phyloP scores from a whole-genome alignment of 2,113 vertebrate species.

The Salvelinus alpinus region DNA sequence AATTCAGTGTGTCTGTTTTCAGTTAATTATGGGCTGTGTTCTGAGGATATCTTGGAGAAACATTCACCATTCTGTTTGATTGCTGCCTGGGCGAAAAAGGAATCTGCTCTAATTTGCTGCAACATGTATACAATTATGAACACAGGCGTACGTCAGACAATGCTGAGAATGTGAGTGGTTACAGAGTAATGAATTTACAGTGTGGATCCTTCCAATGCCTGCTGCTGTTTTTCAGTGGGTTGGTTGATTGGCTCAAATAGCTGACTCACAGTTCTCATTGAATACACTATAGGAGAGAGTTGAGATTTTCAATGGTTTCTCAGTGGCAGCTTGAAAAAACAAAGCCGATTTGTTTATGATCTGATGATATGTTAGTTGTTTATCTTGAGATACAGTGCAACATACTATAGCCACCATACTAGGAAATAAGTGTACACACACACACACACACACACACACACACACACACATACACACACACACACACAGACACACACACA shows the following conservation, averaged over 20 bases:
- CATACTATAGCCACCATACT: neutral
- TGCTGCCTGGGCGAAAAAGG: neutral
- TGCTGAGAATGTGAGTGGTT: neutral
- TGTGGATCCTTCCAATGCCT: neutral
- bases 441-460: neutral
- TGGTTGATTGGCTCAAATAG: no score
- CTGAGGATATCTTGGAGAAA: neutral
- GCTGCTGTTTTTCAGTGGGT: neutral
- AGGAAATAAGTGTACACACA: neutral
- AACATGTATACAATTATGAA: neutral
- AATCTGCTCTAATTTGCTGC: slow-evolving; percentile 1
- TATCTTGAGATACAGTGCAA: neutral
- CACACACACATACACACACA: neutral
- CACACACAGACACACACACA: neutral
- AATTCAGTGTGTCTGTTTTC: neutral
- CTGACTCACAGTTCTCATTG: no score
- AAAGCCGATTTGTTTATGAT: no score
- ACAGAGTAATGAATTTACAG: neutral
- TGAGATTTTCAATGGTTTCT: no score
- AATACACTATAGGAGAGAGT: no score
- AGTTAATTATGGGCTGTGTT: neutral
- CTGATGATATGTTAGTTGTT: neutral
- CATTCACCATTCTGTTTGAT: neutral
- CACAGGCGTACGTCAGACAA: neutral
- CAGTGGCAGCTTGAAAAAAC: no score